phyloP scores from a whole-genome alignment of 2,797 vertebrate species.

The Acestrorhynchus altus region DNA sequence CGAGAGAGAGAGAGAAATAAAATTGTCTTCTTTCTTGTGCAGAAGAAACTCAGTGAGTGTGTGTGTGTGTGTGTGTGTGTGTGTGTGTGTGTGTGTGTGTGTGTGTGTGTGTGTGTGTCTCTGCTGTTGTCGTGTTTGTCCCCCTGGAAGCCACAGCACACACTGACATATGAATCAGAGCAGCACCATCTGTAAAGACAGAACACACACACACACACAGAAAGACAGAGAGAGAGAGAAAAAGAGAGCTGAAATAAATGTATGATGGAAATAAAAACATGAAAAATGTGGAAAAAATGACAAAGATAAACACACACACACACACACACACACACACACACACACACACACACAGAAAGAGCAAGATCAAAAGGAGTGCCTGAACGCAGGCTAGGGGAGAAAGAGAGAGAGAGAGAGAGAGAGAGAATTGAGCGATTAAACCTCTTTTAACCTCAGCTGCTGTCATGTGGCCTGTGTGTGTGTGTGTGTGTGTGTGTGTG shows the following conservation, averaged over 20 bases:
- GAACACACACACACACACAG: slow-evolving; percentile 5
- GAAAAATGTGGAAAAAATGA: neutral
- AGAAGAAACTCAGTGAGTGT: neutral
- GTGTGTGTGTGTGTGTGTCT: slow-evolving; percentile 37
- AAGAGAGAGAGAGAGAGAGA: slow-evolving; percentile 26
- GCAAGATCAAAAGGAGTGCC: neutral
- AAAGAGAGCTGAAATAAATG: too few species aligned
- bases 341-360: neutral
- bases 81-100: slow-evolving; percentile 31
- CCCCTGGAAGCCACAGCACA: slow-evolving; percentile 36
- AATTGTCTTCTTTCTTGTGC: neutral
- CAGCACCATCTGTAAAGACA: slow-evolving; percentile 30
- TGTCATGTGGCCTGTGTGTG: neutral
- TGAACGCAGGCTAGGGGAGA: slow-evolving; percentile 10
- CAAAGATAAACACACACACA: slow-evolving; percentile 18
- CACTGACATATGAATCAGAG: slow-evolving; percentile 49
- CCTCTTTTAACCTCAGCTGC: slow-evolving; percentile 30
- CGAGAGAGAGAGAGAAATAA: slow-evolving; percentile 34
- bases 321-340: slow-evolving; percentile 16
- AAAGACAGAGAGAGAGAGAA: slow-evolving; percentile 12
- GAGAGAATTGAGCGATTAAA: slow-evolving; percentile 21
- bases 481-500: too few species aligned
- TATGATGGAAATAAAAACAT: neutral
- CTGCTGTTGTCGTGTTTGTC: slow-evolving; percentile 39
- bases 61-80: slow-evolving; percentile 10